Conservation (phyloP, 2,888 invertebrate species). For the Muscina levida region DNA sequence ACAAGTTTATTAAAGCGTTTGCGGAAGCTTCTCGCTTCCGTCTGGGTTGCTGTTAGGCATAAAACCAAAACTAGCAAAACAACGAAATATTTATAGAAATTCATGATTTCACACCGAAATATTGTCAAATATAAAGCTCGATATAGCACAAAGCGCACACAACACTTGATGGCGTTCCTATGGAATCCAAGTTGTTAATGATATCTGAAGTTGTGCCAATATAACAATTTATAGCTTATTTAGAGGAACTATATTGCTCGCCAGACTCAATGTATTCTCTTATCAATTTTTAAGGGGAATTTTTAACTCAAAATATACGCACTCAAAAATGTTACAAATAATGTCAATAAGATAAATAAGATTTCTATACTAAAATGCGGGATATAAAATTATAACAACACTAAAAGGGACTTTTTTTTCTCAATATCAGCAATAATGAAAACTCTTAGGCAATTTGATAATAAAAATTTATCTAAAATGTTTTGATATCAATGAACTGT, state of each 20-base stretch:
- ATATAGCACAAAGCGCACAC: neutral
- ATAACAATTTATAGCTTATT: neutral
- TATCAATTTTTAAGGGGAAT: slow-evolving; percentile 22
- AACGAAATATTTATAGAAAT: slow-evolving; percentile 62
- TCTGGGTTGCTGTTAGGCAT: slow-evolving; percentile 54
- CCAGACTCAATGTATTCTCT: neutral
- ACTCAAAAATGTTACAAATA: too few relatives aligned
- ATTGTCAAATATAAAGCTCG: too few relatives aligned
- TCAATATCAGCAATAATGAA: too few relatives aligned
- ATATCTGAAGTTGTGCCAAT: neutral
- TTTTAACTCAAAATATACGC: slow-evolving; percentile 22
- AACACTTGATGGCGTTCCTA: neutral
- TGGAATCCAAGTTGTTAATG: neutral
- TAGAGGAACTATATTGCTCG: neutral
- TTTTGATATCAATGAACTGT: too few relatives aligned
- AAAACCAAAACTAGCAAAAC: slow-evolving; percentile 50
- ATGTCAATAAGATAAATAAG: neutral
- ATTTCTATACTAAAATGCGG: neutral
- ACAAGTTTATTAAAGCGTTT: slow-evolving; percentile 59
- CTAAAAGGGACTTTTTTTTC: too few relatives aligned
- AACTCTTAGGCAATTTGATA: too few relatives aligned
- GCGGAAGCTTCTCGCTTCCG: slow-evolving; percentile 58
- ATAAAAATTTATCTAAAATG: too few relatives aligned
- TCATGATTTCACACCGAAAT: slow-evolving; percentile 48
- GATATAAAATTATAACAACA: neutral